Evolutionary conservation across 1,140 invertebrate genomes (phyloP), one percentile per base, ranked within the genome.

Genomic region (Anastrepha ludens): DNA sequence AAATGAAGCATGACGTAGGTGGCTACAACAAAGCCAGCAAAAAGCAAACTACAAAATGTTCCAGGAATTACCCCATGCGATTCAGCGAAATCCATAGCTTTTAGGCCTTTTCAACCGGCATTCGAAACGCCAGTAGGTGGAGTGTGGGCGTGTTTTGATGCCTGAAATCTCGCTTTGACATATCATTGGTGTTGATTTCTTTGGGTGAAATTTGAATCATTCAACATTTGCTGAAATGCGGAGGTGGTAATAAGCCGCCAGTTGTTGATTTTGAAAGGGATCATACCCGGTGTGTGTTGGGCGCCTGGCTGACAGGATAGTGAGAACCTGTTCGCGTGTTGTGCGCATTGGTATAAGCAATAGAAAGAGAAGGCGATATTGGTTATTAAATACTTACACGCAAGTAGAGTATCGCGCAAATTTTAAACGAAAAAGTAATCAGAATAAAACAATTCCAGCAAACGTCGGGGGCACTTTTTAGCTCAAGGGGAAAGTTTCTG

Each of bases 91-190:
- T 74, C 5, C 41, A 8, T 4, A 17, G 41, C 4, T 17, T 74
- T 74, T 7, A 47, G 2, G 41, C 11, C 44, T 62, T 13, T 5
- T n/a, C 11, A 11, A 62, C 50, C 3, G 6, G 6, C 11, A 11
- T 8, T 55, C 6, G 11, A 55, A 55, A 11, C 11, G 50, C 50
- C 11, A 55, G 50, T 2, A 29, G 29, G 50, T 11, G 50, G 50
- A 15, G 6, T 74, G 9, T 41, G 65, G 11, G 9, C 29, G 64
- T 3, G 64, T 29, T 13, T 67, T 67, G 29, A 11, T 20, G 41
- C 39, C 39, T n/a, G 41, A 44, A 74, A 74, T 44, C 67, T 44
- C 39, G 67, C 67, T 47, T 74, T 74, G 39, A 74, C 67, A 74
- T 74, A 11, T 44, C 41, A 47, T 17, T 74, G 13, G 15, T 13